phyloP scores from a whole-genome alignment of 2,797 vertebrate genomes.

The Sus cebifrons region DNA sequence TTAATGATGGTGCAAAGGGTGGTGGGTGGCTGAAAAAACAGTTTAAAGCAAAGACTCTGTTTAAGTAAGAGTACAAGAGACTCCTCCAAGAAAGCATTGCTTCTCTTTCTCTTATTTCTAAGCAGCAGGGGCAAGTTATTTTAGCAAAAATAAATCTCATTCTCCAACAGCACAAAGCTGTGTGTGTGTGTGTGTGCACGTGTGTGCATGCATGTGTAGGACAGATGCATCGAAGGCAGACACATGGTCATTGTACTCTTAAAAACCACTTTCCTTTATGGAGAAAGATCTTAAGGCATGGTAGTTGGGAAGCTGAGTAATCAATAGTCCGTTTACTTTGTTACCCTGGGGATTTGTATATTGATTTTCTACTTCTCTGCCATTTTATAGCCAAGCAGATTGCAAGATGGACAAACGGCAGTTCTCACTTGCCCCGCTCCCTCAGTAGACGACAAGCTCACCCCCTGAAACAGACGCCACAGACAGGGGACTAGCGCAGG shows the following conservation, averaged over 20 bases:
- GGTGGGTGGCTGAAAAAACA: conserved; percentile 46
- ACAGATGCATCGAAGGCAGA: not conserved
- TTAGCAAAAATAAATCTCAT: not conserved
- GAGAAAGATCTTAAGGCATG: conserved; percentile 14
- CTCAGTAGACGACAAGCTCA: not conserved
- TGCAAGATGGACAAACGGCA: not conserved
- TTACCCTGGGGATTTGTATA: not conserved
- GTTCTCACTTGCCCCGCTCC: not conserved
- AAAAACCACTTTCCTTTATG: conserved; percentile 22
- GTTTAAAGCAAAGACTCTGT: conserved; percentile 34
- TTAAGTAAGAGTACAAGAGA: conserved; percentile 13
- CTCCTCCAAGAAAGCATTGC: not conserved
- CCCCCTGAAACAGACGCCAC: not conserved
- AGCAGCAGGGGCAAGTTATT: conserved; percentile 15
- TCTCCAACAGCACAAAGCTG: not conserved
- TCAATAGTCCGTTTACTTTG: not conserved
- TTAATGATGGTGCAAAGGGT: conserved; percentile 47
- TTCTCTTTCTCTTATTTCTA: conserved; percentile 53
- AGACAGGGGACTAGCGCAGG: not conserved
- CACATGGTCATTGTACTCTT: not conserved
- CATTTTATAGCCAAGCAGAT: not conserved
- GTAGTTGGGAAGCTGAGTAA: not conserved
- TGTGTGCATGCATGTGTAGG: not conserved
- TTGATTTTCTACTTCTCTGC: not conserved
- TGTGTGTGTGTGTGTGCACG: not conserved